Percentiles rank a stretch among this genome's conserved stretches.
Evolutionary conservation across 2,113 vertebrate species (phyloP).

Genomic region (Callopanchax toddi): DNA sequence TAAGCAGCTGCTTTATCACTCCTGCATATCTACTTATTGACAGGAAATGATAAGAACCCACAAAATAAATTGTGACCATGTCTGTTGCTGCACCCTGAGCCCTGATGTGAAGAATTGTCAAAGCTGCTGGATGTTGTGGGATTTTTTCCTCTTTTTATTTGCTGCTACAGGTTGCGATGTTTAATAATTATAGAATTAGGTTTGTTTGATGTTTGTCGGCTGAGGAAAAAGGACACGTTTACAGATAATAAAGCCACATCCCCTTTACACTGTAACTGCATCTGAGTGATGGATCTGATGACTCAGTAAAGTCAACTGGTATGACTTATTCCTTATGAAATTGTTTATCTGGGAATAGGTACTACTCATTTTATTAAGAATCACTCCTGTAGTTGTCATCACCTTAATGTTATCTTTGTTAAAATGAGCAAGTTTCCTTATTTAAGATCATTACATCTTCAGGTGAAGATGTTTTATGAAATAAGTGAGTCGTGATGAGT

Average conservation of each 20-base stretch:
- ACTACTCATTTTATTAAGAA: no score
- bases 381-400: no score
- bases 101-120: neutral
- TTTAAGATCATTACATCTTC: no score
- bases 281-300: constrained; percentile 1
- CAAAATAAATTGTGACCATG: no score
- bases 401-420: no score
- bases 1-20: constrained; percentile 37
- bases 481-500: no score
- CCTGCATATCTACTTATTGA: constrained; percentile 6
- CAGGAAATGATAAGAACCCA: no score
- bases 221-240: constrained; percentile 2
- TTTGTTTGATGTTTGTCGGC: constrained; percentile 1
- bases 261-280: neutral
- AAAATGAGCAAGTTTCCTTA: no score
- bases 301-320: constrained; percentile 8
- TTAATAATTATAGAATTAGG: constrained; percentile 15
- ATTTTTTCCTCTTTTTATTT: no score
- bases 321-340: constrained; percentile 16
- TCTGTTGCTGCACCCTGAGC: no score
- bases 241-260: neutral
- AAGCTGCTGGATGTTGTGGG: no score
- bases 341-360: constrained; percentile 8
- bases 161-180: constrained; percentile 27
- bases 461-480: no score